Conservation (phyloP, 2,888 invertebrate genomes). For the Caenorhabditis wallacei region DNA sequence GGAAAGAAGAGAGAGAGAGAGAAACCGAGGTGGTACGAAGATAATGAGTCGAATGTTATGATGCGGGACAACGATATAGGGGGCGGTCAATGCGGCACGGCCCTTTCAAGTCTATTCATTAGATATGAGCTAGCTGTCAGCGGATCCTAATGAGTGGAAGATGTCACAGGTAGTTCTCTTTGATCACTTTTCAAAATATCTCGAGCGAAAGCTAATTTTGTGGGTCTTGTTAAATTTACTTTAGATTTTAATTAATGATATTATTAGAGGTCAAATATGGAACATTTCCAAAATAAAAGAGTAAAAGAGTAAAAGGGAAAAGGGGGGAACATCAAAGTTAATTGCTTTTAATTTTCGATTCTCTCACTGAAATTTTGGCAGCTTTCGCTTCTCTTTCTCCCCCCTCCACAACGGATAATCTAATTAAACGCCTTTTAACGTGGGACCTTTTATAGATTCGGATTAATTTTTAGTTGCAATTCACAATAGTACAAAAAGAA, state of each 20-base stretch:
- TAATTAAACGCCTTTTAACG: slow-evolving; percentile 56
- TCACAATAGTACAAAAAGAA: slow-evolving; percentile 18
- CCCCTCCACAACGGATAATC: slow-evolving; percentile 33
- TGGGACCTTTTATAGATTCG: slow-evolving; percentile 26
- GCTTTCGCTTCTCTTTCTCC: slow-evolving; percentile 14
- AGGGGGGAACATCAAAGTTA: slow-evolving; percentile 54
- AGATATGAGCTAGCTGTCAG: slow-evolving; percentile 63
- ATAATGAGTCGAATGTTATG: slow-evolving; percentile 65
- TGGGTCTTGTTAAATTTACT: slow-evolving; percentile 2
- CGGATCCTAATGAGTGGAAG: slow-evolving; percentile 49
- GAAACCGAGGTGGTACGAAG: slow-evolving; percentile 23
- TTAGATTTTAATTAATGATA: slow-evolving; percentile 25
- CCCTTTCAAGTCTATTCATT: slow-evolving; percentile 62
- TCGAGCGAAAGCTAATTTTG: slow-evolving; percentile 46
- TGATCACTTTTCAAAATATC: slow-evolving; percentile 25
- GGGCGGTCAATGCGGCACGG: slow-evolving; percentile 45
- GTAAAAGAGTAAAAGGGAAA: background rate
- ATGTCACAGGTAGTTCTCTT: slow-evolving; percentile 46
- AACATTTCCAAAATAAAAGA: background rate
- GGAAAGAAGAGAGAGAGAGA: background rate
- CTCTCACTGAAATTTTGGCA: slow-evolving; percentile 42
- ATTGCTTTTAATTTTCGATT: slow-evolving; percentile 50
- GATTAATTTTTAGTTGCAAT: slow-evolving; percentile 17
- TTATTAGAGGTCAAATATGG: slow-evolving; percentile 2
- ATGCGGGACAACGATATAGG: slow-evolving; percentile 62